Evolutionary conservation across 2,113 vertebrate genomes (phyloP).

Genomic region (Sigmodon hispidus): DNA sequence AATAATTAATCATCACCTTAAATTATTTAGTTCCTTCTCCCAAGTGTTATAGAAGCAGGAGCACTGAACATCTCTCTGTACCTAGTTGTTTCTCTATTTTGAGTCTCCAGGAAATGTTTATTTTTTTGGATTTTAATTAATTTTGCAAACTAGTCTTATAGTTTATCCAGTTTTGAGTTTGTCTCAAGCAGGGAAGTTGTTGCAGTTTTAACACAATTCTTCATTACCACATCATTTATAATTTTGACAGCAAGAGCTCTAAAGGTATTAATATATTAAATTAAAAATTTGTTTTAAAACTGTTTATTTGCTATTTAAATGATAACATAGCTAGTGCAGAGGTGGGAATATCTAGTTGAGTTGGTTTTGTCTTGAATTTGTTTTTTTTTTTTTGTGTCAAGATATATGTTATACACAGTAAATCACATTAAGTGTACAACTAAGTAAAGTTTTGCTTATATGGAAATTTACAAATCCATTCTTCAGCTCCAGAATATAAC

Average conservation of each 20-base stretch:
- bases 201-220: background rate
- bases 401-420: background rate
- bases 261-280: background rate
- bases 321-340: background rate
- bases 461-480: background rate
- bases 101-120: background rate
- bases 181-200: background rate
- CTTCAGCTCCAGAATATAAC: background rate
- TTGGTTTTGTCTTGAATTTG: background rate
- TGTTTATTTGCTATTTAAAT: background rate
- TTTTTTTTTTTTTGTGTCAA: background rate
- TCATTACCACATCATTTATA: background rate
- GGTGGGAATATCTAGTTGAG: background rate
- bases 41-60: background rate
- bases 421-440: background rate
- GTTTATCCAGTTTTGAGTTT: background rate
- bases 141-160: background rate
- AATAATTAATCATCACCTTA: background rate
- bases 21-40: background rate
- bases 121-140: background rate
- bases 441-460: background rate
- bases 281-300: background rate
- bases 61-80: background rate
- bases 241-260: background rate
- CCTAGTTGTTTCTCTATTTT: background rate